Percentiles rank a stretch among this genome's conserved stretches.
phyloP scores from a whole-genome alignment of 1,140 invertebrate genomes.

The Pogonus chalceus region DNA sequence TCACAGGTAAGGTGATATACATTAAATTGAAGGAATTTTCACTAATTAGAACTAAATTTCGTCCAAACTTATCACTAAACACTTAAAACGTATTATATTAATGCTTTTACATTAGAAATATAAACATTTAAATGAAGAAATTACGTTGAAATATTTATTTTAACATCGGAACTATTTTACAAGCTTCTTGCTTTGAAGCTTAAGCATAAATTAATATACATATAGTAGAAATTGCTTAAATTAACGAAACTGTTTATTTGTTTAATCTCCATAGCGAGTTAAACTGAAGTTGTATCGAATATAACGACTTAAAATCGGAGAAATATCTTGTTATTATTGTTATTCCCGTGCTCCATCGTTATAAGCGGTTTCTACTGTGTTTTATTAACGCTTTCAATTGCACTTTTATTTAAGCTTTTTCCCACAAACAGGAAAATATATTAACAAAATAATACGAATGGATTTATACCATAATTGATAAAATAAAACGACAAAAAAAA shows the following conservation, averaged over 20 bases:
- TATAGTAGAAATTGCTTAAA: neutral
- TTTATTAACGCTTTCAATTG: constrained; percentile 8
- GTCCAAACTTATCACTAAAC: no score
- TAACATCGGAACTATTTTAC: constrained; percentile 8
- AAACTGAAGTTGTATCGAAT: neutral
- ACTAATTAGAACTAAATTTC: no score
- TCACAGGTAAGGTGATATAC: constrained; percentile 63
- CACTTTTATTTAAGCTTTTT: constrained; percentile 9
- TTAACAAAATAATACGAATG: neutral
- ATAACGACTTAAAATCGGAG: neutral
- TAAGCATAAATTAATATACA: neutral
- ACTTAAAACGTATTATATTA: no score
- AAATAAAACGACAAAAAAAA: no score
- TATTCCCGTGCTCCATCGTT: neutral
- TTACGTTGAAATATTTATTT: no score
- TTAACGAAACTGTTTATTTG: neutral
- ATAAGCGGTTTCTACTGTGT: no score
- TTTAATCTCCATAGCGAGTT: neutral
- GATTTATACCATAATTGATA: constrained; percentile 5
- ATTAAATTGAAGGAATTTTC: no score
- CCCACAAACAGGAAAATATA: constrained; percentile 11
- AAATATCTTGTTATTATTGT: neutral
- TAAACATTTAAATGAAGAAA: no score
- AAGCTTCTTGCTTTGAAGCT: neutral
- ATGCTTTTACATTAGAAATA: no score